Conservation (phyloP, 2,797 vertebrate genomes). For the Poecilia gillii region DNA sequence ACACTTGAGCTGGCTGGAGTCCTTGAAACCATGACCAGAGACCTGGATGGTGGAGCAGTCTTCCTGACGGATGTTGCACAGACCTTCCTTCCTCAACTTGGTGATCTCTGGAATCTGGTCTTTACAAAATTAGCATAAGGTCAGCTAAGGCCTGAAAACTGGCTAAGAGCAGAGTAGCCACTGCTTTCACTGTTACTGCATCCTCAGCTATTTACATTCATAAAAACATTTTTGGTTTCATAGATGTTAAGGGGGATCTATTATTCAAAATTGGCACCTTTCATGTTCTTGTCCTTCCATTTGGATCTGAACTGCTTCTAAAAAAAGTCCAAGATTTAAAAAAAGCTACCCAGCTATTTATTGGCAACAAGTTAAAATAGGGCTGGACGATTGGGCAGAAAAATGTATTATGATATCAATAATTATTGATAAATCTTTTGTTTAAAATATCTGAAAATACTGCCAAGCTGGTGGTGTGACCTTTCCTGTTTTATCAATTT, state of each 20-base stretch:
- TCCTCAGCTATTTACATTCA: not conserved
- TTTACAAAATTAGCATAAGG: constrained; percentile 70
- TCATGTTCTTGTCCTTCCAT: too few species aligned
- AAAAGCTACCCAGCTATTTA: too few species aligned
- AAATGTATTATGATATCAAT: too few species aligned
- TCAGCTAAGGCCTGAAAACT: not conserved
- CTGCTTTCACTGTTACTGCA: not conserved
- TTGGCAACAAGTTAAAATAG: too few species aligned
- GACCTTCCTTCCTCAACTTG: constrained; percentile 84
- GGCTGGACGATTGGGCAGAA: too few species aligned
- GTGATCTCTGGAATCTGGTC: constrained; percentile 89
- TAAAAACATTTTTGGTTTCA: not conserved
- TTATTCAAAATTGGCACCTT: too few species aligned
- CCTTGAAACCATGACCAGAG: constrained; percentile 85
- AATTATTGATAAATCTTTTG: too few species aligned
- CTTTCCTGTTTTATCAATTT: too few species aligned
- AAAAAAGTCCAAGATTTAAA: too few species aligned
- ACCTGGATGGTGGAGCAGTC: constrained; percentile 83
- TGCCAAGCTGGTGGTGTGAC: too few species aligned
- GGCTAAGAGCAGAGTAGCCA: not conserved
- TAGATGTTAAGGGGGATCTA: not conserved
- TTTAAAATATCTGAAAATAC: too few species aligned
- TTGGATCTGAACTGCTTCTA: too few species aligned
- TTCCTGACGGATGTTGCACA: constrained; percentile 84
- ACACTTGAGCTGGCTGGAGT: constrained; percentile 86